Evolutionary conservation across 64 coral and sea anemone genomes (phyloP).

Genomic region (Catalaphyllia jardinei): DNA sequence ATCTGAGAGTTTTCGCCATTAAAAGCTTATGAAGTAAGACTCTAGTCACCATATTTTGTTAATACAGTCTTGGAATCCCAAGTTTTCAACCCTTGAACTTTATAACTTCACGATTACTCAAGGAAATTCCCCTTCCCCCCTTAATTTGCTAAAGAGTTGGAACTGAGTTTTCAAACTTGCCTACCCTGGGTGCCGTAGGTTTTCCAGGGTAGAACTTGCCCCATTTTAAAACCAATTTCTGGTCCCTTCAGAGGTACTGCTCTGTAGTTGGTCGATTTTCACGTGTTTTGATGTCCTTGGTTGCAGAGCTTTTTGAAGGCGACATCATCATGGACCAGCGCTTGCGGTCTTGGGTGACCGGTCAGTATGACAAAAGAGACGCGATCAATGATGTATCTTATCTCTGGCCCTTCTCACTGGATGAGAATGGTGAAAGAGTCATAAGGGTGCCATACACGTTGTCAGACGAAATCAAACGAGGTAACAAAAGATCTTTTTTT

Average conservation of each 20-base stretch:
- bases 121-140: no score
- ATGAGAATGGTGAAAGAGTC: constrained; percentile 43
- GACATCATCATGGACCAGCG: constrained; percentile 83
- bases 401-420: constrained; percentile 39
- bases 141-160: no score
- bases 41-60: no score
- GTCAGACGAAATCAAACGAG: not conserved
- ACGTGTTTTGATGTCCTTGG: not conserved
- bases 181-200: no score
- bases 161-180: no score
- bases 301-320: constrained; percentile 81
- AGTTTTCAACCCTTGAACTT: no score
- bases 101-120: no score
- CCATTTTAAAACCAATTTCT: not conserved
- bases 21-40: no score
- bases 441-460: constrained; percentile 10
- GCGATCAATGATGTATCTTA: constrained; percentile 54
- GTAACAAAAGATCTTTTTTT: not conserved
- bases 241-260: not conserved
- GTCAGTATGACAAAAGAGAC: constrained; percentile 75
- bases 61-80: no score
- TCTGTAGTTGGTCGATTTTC: no score
- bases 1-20: no score
- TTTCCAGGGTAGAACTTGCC: no score
- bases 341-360: constrained; percentile 64